Percentiles rank a stretch among this genome's conserved stretches.
phyloP scores from a whole-genome alignment of 1,140 invertebrate species.

The Pogonognathellus flavescens region DNA sequence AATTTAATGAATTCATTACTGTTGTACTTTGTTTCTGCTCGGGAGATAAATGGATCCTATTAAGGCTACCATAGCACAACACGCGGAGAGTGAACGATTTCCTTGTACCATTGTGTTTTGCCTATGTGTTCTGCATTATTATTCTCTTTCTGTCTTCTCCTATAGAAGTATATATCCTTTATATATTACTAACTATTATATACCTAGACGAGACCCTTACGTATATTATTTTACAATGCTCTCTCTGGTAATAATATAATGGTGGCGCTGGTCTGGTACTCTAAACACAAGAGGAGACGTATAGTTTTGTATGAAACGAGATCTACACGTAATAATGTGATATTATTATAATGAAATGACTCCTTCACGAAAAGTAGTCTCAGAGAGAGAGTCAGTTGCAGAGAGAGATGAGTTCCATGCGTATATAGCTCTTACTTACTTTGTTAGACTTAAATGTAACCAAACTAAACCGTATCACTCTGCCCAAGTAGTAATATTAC shows the following conservation, averaged over 20 bases:
- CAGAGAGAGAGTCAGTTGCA: not conserved
- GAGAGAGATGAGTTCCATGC: not conserved
- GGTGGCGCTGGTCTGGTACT: no score
- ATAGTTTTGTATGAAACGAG: no score
- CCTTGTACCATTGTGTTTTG: no score
- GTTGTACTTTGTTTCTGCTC: conserved; percentile 46
- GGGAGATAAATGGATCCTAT: conserved; percentile 48
- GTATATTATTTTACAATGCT: no score
- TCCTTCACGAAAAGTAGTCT: conserved; percentile 7
- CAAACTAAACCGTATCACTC: no score
- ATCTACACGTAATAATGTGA: not conserved
- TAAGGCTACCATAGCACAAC: conserved; percentile 12
- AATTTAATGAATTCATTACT: conserved; percentile 54
- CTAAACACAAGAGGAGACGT: no score
- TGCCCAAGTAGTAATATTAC: no score
- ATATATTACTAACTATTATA: not conserved
- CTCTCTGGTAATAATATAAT: no score
- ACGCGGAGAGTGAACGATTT: not conserved
- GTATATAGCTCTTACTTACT: not conserved
- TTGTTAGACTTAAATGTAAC: no score
- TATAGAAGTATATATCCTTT: not conserved
- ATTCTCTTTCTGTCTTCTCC: not conserved
- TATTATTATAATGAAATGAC: not conserved
- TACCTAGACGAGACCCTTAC: no score
- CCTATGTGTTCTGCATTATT: not conserved